phyloP scores from a whole-genome alignment of 2,113 vertebrate species.

The Neopipo cinnamomea region DNA sequence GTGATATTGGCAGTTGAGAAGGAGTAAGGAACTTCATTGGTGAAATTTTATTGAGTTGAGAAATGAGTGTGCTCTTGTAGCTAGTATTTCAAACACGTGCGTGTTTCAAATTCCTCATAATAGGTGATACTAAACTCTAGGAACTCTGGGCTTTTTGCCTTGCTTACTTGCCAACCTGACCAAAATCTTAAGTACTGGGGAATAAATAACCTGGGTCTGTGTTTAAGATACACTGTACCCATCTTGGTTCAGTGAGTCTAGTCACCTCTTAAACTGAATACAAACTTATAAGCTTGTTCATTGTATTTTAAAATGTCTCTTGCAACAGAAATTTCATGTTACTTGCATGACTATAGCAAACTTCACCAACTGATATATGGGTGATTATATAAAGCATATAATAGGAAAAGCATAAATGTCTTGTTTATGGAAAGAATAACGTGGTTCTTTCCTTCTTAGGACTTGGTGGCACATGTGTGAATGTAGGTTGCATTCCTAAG shows the following conservation, averaged over 20 bases:
- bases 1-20: neutral
- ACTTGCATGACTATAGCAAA: neutral
- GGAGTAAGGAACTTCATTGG: neutral
- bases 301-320: neutral
- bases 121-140: neutral
- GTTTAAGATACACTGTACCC: neutral
- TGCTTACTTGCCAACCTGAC: neutral
- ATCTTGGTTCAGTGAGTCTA: neutral
- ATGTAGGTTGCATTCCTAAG: conserved; percentile 96
- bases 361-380: neutral
- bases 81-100: neutral
- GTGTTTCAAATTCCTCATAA: neutral
- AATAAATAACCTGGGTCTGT: neutral
- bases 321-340: neutral
- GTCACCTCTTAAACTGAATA: neutral
- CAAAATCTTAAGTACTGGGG: neutral
- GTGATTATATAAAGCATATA: neutral
- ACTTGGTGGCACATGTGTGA: conserved; percentile 95
- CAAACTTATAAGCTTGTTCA: neutral
- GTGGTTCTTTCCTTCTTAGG: conserved; percentile 70
- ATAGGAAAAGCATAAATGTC: neutral
- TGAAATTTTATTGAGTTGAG: neutral
- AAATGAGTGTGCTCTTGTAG: neutral
- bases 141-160: neutral
- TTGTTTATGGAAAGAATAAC: neutral